A percentile compares a stretch with the other conserved stretches of the same genome.
phyloP scores from a whole-genome alignment of 2,797 vertebrate species.

The Acanthopagrus latus region DNA sequence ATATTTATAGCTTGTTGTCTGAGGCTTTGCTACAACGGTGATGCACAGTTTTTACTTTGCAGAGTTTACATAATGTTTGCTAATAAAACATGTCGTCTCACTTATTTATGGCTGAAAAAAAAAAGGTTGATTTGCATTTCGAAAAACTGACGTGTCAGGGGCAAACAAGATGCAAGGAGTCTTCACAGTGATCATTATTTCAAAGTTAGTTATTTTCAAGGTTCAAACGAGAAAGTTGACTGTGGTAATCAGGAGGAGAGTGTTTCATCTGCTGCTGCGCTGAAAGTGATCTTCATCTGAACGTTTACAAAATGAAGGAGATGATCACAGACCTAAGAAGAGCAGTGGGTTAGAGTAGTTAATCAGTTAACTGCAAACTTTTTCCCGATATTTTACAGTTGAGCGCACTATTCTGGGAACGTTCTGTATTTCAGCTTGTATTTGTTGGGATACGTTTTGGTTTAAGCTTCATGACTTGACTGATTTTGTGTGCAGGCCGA shows the following conservation, averaged over 20 bases:
- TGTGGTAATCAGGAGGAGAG: no score
- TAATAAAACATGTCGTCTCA: background rate
- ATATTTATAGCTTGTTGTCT: slow-evolving; percentile 12
- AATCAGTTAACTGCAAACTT: no score
- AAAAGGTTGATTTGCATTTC: background rate
- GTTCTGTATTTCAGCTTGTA: background rate
- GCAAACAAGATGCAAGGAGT: background rate
- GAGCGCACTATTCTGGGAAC: no score
- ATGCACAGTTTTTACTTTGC: background rate
- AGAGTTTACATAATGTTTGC: background rate
- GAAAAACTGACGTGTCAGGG: background rate
- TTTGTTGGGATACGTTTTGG: background rate
- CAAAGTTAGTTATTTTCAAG: background rate
- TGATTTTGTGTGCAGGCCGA: slow-evolving; percentile 82
- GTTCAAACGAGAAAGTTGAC: no score
- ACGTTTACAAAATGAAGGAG: no score
- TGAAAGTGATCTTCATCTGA: no score
- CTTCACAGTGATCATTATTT: background rate
- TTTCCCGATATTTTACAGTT: no score
- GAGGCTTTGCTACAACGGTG: background rate
- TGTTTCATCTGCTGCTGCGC: no score
- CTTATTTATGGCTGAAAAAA: background rate
- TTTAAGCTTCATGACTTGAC: slow-evolving; percentile 23
- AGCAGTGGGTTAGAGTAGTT: no score
- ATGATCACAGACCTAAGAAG: no score